Percentiles rank a stretch among this genome's conserved stretches.
Conservation (phyloP, 2,797 vertebrate genomes). For the Martes flavigula region DNA sequence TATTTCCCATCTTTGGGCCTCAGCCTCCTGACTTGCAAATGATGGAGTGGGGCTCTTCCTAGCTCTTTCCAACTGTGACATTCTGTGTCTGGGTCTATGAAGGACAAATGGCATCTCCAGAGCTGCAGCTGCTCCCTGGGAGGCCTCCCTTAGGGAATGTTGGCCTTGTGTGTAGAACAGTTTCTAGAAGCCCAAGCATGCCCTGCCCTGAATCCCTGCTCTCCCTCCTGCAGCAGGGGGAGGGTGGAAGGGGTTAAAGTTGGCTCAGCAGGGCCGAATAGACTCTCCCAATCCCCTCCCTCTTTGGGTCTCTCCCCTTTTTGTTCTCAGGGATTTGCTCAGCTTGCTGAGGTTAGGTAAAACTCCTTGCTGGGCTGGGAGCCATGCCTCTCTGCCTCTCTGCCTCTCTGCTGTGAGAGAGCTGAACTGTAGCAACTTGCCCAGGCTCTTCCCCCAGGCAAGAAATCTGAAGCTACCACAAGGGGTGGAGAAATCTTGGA, state of each 20-base stretch:
- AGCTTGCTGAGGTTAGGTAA: conserved; percentile 74
- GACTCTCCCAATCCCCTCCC: conserved; percentile 11
- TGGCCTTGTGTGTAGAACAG: conserved; percentile 47
- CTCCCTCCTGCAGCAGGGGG: neutral
- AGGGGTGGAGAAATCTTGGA: conserved; percentile 37
- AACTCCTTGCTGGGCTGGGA: conserved; percentile 24
- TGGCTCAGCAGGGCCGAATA: neutral
- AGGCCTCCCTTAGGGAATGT: conserved; percentile 68
- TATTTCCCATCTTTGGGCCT: neutral
- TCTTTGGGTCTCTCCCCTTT: conserved; percentile 28
- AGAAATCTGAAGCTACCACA: neutral
- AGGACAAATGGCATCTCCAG: conserved; percentile 28
- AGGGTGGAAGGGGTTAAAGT: neutral
- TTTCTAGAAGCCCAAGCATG: neutral
- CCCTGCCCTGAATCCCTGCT: neutral
- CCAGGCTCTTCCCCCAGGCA: conserved; percentile 43
- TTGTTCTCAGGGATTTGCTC: conserved; percentile 83
- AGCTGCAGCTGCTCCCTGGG: conserved; percentile 39
- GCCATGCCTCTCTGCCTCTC: conserved; percentile 63
- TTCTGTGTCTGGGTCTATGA: neutral
- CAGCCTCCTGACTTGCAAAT: neutral
- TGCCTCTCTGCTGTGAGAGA: conserved; percentile 71
- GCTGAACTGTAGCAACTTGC: conserved; percentile 83
- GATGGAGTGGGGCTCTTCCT: neutral
- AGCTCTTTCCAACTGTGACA: neutral